A percentile compares a stretch with the other conserved stretches of the same genome.
Evolutionary conservation across 1,140 invertebrate genomes (phyloP).

Genomic region (Apis dorsata): DNA sequence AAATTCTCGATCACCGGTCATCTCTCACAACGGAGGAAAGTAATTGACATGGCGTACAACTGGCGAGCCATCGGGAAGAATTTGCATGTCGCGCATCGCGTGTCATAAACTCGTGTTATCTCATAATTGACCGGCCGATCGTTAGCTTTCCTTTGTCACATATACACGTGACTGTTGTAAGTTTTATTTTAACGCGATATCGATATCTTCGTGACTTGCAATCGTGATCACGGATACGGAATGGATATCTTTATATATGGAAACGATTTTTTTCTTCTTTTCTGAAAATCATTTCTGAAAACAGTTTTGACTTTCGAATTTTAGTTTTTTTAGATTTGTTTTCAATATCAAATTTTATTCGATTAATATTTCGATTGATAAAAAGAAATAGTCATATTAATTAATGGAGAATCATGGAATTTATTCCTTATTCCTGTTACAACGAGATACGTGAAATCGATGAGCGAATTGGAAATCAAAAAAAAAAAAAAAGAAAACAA

Average conservation of each 20-base stretch:
- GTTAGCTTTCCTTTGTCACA: not conserved
- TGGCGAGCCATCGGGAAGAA: not conserved
- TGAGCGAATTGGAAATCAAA: not conserved
- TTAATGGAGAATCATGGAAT: not conserved
- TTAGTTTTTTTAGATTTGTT: too few relatives aligned
- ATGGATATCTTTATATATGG: not conserved
- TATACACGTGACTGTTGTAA: not conserved
- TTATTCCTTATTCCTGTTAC: not conserved
- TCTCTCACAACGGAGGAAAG: not conserved
- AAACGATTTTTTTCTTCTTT: not conserved
- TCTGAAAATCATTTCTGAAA: not conserved
- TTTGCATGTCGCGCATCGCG: conserved; percentile 35
- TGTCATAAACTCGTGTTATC: conserved; percentile 13
- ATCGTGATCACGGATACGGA: not conserved
- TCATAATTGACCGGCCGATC: conserved; percentile 19
- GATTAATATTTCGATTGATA: not conserved
- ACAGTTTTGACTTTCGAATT: not conserved
- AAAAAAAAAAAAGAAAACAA: not conserved
- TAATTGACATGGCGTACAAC: not conserved
- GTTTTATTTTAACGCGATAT: not conserved
- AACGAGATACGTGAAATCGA: not conserved
- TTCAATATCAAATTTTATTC: too few relatives aligned
- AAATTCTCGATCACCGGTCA: not conserved
- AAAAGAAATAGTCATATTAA: not conserved
- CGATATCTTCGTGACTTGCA: conserved; percentile 15